Conservation (phyloP, 2,113 vertebrate genomes). For the Dryoscopus gambensis region DNA sequence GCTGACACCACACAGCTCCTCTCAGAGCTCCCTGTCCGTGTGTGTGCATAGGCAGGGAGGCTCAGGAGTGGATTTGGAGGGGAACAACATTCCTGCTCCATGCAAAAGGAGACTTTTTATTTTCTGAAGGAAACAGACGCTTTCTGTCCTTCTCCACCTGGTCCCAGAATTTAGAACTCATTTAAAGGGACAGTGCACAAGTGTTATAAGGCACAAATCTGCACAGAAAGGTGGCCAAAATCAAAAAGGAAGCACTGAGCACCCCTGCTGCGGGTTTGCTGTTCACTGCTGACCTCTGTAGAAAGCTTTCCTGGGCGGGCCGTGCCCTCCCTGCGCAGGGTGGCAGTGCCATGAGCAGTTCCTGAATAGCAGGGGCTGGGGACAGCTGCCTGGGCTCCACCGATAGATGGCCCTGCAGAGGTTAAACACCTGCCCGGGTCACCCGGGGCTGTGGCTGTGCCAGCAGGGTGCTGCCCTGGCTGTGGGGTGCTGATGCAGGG, state of each 20-base stretch:
- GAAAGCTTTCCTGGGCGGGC: neutral
- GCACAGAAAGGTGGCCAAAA: neutral
- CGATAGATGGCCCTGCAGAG: neutral
- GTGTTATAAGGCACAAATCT: neutral
- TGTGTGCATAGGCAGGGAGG: neutral
- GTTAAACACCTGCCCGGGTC: neutral
- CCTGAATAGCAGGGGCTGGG: neutral
- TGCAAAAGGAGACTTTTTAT: neutral
- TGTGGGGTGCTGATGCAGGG: accelerated
- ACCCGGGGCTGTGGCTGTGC: neutral
- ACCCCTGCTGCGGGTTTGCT: neutral
- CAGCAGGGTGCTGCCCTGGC: neutral
- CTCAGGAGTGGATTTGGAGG: neutral
- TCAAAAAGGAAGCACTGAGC: neutral
- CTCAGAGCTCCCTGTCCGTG: neutral
- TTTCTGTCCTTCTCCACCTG: neutral
- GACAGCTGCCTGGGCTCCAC: neutral
- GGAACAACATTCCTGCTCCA: neutral
- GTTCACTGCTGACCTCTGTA: neutral
- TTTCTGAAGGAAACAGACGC: neutral
- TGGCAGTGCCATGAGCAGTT: neutral
- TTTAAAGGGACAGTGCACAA: neutral
- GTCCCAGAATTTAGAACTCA: accelerated
- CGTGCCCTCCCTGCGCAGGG: accelerated
- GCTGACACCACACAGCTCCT: neutral